phyloP scores from a whole-genome alignment of 1,140 invertebrate species.

The Cydia pomonella region DNA sequence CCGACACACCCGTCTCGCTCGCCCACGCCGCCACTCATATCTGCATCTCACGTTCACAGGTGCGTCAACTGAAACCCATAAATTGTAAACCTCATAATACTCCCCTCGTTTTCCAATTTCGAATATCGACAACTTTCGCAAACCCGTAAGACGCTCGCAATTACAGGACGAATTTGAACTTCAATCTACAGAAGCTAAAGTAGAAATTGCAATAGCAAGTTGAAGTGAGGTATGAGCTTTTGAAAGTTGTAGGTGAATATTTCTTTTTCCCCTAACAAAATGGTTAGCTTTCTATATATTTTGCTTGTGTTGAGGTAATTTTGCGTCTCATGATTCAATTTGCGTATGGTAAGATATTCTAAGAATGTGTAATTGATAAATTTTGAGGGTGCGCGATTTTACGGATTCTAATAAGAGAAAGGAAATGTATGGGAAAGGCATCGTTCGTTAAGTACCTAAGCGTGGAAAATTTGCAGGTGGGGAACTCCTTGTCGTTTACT shows the following conservation, averaged over 20 bases:
- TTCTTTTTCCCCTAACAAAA: slow-evolving; percentile 28
- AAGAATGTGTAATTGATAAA: slow-evolving; percentile 33
- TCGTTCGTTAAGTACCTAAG: not conserved
- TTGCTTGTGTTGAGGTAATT: slow-evolving; percentile 28
- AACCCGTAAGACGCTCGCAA: not conserved
- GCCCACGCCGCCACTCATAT: not conserved
- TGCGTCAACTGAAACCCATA: slow-evolving; percentile 49
- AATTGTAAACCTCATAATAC: slow-evolving; percentile 58
- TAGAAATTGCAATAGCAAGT: not conserved
- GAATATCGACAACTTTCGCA: slow-evolving; percentile 30
- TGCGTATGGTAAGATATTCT: slow-evolving; percentile 20
- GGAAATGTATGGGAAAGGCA: not conserved
- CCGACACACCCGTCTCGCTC: not conserved
- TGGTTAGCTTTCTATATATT: slow-evolving; percentile 23
- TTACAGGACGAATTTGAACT: not conserved
- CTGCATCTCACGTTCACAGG: slow-evolving; percentile 43
- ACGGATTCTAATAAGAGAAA: not conserved
- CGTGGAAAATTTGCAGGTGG: not conserved
- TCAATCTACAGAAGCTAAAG: not conserved
- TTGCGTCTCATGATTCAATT: slow-evolving; percentile 30
- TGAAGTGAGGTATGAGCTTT: slow-evolving; percentile 34
- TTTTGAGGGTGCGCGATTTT: slow-evolving; percentile 7
- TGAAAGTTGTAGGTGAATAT: not conserved
- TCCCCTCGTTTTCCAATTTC: slow-evolving; percentile 54
- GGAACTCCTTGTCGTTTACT: not conserved